Base-by-base conservation (phyloP, 2,113 vertebrate species). In the Pyxicephalus adspersus region DNA sequence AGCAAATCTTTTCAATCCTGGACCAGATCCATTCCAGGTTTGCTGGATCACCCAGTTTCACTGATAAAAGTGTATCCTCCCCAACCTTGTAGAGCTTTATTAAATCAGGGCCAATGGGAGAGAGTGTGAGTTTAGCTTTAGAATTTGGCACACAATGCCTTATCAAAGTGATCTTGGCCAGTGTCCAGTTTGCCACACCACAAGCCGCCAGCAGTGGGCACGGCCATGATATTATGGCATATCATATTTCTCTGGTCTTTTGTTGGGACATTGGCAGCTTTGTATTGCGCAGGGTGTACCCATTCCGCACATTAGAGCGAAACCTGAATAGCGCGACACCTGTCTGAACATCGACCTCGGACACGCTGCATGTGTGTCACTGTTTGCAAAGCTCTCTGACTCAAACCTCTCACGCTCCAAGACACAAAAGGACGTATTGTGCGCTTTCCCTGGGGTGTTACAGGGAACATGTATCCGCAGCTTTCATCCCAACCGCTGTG, bases 301-400 rank as follows among this genome's bases (percentile, higher is more conserved):
- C 54, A 34, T 63, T 66, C 54, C 54, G 61, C 26, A 60, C 65
- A 80, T 80, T 31, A 50, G 22, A 80, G 38, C 34, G 26, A 63
- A 72, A 80, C 78, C 58, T 72, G 78, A 51, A 68, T 72, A 61
- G 18, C 20, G 57, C 64, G 67, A 22, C 78, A 70, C 78, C 78
- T 80, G 78, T 52, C 78, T 73, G 78, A 80, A 80, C 78, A 80
- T 15, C 38, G 13, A 26, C 26, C 25, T 45, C 23, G 76, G 76
- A 57, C 76, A 38, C 18, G 76, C 76, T 19, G 76, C 26, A 5
- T 72, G 67, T 72, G 78, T 73, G 57, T 72, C 78, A 72, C 22
- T 80, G 66, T 80, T 80, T 80, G 78, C 45, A 22, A 38, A 80
- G 67, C 57, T 17, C 58, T 31, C 67, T 72, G 78, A 80, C 34